Evolutionary conservation across 2,888 invertebrate genomes (phyloP), one percentile per base, ranked within the genome.

Genomic region (Caenorhabditis parvicauda): DNA sequence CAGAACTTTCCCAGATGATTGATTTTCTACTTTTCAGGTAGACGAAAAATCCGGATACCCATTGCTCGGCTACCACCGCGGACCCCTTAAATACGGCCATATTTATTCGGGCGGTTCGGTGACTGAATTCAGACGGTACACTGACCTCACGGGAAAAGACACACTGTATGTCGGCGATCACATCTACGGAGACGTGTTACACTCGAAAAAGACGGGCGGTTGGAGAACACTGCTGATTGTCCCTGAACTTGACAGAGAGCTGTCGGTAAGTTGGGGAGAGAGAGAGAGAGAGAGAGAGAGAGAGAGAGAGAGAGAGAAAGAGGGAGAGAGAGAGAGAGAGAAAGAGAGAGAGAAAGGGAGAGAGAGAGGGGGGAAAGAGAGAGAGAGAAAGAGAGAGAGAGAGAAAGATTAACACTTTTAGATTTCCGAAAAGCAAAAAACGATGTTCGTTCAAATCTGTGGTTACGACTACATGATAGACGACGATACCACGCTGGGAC

Each of bases 121-220:
- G 9, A 19, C 17, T 9, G 41, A 41, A 17, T 41, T 41, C 41
- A 14, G 41, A n/a, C 41, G 41, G 9, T n/a, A 12, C n/a, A 41
- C 41, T 1, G 17, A 19, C 1, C 14, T 41, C n/a, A 41, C 41
- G 1, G 41, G 41, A 1, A 41, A 41, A 41, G 41, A 41, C 19
- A 41, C 41, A 19, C 41, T 41, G 9, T 41, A 41, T 17, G 41
- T 41, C 41, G 41, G 41, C 9, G 41, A 41, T 41, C 41, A 41
- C 41, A 41, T 41, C 19, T 41, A 41, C 19, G 41, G 41, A 9
- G 41, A 41, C 19, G 41, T 41, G n/a, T n/a, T 41, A 9, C 14
- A 9, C 14, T 41, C 41, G 41, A 41, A 41, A 17, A 41, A 41
- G 19, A 41, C 19, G 9, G 19, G 41, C 41, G 41, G 41, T 19